These are phyloP conservation scores for Hippoglossus hippoglossus DNA, from an alignment of 2,797 vertebrate genomes.

Conservation along the genomic window DNA sequence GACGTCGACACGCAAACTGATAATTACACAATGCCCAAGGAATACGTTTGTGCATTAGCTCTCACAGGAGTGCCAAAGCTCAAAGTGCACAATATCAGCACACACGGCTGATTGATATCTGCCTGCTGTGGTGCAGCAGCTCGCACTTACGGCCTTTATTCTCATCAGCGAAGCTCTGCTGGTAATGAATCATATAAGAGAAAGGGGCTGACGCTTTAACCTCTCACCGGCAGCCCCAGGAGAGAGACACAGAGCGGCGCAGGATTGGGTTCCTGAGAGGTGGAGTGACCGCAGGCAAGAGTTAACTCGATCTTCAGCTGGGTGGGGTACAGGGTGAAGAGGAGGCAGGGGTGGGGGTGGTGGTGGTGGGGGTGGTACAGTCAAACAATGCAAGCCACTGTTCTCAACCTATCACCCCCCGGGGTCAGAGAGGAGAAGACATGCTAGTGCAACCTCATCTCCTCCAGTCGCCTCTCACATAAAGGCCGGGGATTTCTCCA, in stretches of 20 bases:
- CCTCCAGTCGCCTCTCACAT: slow-evolving; percentile 73
- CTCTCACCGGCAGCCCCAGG: slow-evolving; percentile 55
- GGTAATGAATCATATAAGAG: slow-evolving; percentile 65
- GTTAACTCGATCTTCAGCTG: slow-evolving; percentile 80
- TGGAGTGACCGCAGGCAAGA: slow-evolving; percentile 81
- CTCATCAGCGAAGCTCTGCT: slow-evolving; percentile 36
- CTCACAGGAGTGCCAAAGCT: slow-evolving; percentile 30
- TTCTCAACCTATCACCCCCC: slow-evolving; percentile 79
- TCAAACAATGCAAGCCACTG: slow-evolving; percentile 80
- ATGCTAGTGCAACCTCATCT: slow-evolving; percentile 81
- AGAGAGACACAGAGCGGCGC: slow-evolving; percentile 38
- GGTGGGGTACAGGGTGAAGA: slow-evolving; percentile 74
- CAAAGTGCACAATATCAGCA: slow-evolving; percentile 41
- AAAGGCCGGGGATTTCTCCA: slow-evolving; percentile 81
- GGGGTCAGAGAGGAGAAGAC: slow-evolving; percentile 79
- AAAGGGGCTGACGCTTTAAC: slow-evolving; percentile 65
- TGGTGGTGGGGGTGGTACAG: slow-evolving; percentile 36
- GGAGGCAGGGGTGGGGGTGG: slow-evolving; percentile 55
- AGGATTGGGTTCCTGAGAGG: slow-evolving; percentile 76
- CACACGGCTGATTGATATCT: slow-evolving; percentile 52
- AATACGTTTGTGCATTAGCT: slow-evolving; percentile 35
- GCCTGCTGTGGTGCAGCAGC: slow-evolving; percentile 43
- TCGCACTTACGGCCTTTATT: slow-evolving; percentile 54
- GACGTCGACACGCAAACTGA: slow-evolving; percentile 33
- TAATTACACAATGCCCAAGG: slow-evolving; percentile 34